Conservation (phyloP, 2,888 invertebrate genomes). For the Rhingia campestris region DNA sequence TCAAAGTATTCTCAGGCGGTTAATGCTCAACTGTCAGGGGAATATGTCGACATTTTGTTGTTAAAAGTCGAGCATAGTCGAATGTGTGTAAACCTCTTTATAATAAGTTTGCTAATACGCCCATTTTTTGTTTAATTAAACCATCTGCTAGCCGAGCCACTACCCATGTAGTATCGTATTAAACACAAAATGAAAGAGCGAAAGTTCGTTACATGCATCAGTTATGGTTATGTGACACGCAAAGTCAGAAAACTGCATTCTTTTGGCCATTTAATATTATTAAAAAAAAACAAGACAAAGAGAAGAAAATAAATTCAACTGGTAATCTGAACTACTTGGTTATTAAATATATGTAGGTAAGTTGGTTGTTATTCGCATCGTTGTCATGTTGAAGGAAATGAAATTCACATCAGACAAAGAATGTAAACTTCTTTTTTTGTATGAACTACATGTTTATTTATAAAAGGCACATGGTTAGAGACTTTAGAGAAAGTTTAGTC, state of each 20-base stretch:
- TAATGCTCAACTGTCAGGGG: constrained; percentile 20
- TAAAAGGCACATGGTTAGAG: constrained; percentile 16
- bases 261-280: constrained; percentile 25
- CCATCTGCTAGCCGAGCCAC: not conserved
- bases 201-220: constrained; percentile 40
- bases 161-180: not conserved
- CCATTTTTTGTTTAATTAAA: constrained; percentile 31
- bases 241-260: constrained; percentile 26
- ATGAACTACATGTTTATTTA: not conserved
- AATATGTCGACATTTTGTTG: not conserved
- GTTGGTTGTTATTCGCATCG: constrained; percentile 40
- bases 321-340: constrained; percentile 27
- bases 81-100: not conserved
- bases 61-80: constrained; percentile 35
- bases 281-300: not conserved
- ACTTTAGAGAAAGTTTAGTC: constrained; percentile 22
- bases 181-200: constrained; percentile 6
- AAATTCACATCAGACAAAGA: constrained; percentile 25
- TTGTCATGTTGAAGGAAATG: constrained; percentile 24
- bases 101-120: constrained; percentile 16
- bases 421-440: not conserved
- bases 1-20: constrained; percentile 5
- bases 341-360: constrained; percentile 39
- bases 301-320: constrained; percentile 12
- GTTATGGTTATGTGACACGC: constrained; percentile 48